A percentile compares a stretch with the other conserved stretches of the same genome.
Evolutionary conservation across 64 coral and sea anemone species (phyloP).

Genomic region (Stichodactyla helianthus): DNA sequence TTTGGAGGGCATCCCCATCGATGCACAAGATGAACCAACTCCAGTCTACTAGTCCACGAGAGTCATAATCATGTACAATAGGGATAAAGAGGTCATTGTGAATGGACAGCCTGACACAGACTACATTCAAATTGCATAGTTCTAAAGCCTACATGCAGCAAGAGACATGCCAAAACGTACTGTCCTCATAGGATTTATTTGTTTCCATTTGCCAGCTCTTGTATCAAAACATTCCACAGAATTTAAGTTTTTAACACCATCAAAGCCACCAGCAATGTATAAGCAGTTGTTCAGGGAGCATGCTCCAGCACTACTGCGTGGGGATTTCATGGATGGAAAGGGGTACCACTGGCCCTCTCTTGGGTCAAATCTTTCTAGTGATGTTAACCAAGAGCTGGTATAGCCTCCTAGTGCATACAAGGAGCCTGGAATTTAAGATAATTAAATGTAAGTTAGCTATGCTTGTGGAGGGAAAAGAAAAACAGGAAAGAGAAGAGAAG

Average conservation of each 20-base stretch:
- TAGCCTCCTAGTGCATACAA: conserved; percentile 77
- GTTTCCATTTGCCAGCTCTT: conserved; percentile 52
- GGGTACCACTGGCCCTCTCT: conserved; percentile 65
- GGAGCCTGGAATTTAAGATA: conserved; percentile 22
- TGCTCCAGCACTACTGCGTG: conserved; percentile 53
- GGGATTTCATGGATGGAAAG: conserved; percentile 40
- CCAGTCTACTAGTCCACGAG: too few species aligned
- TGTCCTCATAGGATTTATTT: conserved; percentile 50
- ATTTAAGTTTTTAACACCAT: conserved; percentile 72
- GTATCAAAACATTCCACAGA: conserved; percentile 53
- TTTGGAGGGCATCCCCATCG: too few species aligned
- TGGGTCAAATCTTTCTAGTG: conserved; percentile 73
- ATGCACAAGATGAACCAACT: too few species aligned
- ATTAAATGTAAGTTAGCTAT: not conserved
- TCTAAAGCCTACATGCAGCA: conserved; percentile 22
- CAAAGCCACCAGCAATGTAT: conserved; percentile 64
- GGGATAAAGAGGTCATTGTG: too few species aligned
- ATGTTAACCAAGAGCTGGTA: conserved; percentile 52
- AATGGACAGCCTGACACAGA: too few species aligned
- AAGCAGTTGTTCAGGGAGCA: conserved; percentile 42
- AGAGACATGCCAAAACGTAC: conserved; percentile 72
- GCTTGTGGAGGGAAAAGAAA: not conserved
- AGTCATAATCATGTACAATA: too few species aligned
- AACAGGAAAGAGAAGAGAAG: not conserved
- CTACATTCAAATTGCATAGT: not conserved